These are phyloP conservation scores for Drosophila eohydei DNA, from an alignment of 2,888 invertebrate species.

Conservation along the genomic window DNA sequence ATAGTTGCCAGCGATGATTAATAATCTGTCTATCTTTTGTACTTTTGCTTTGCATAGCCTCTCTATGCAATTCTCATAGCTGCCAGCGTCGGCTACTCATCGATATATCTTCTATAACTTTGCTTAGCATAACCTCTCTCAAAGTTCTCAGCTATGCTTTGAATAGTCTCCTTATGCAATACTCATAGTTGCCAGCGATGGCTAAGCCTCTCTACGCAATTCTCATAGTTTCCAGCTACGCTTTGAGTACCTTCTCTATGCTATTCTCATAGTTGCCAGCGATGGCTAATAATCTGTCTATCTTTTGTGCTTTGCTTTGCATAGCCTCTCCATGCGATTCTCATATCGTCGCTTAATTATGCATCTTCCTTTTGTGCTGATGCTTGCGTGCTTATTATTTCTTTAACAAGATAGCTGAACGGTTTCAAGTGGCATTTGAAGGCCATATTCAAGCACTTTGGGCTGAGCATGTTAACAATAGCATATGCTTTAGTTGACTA, in stretches of 20 bases:
- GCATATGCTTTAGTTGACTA: slow-evolving; percentile 10
- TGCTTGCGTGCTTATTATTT: background rate
- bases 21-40: too few species aligned
- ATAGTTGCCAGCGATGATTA: too few species aligned
- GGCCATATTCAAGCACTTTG: slow-evolving; percentile 1
- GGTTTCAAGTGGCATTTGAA: slow-evolving; percentile 1
- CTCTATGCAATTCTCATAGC: background rate
- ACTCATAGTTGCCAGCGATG: background rate
- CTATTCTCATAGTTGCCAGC: background rate
- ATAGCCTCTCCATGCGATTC: background rate
- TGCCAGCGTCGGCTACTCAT: background rate
- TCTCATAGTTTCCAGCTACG: background rate
- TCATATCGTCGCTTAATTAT: background rate
- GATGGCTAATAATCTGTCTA: too few species aligned
- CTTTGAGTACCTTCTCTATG: background rate
- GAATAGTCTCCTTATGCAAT: background rate
- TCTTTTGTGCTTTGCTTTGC: background rate
- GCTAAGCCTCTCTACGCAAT: background rate
- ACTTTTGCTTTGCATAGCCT: too few species aligned
- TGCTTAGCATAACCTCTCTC: background rate
- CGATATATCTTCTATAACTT: too few species aligned
- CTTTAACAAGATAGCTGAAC: background rate
- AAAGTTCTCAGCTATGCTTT: background rate
- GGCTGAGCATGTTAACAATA: slow-evolving; percentile 16
- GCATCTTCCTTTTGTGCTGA: background rate